phyloP scores from a whole-genome alignment of 2,797 vertebrate genomes.

The Gobio occitaniae region DNA sequence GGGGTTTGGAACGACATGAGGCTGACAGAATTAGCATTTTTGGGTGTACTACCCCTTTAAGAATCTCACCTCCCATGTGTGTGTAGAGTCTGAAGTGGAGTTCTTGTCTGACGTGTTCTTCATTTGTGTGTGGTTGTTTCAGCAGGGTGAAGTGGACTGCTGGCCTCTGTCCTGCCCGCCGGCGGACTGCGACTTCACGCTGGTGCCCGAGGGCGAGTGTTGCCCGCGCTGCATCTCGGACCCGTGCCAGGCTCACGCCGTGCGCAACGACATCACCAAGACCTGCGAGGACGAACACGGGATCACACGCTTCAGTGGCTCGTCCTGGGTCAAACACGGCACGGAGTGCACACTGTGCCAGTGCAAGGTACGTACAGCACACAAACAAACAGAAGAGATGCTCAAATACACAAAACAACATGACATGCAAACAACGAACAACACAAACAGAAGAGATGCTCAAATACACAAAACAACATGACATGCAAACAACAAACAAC shows the following conservation, averaged over 20 bases:
- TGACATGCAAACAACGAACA: neutral
- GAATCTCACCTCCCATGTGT: no score
- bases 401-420: neutral
- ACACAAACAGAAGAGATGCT: neutral
- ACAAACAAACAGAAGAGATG: neutral
- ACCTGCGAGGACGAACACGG: constrained; percentile 93
- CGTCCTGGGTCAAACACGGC: constrained; percentile 97
- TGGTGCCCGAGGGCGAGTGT: constrained; percentile 93
- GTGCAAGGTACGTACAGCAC: constrained; percentile 87
- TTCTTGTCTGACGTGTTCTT: constrained; percentile 57
- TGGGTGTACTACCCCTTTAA: no score
- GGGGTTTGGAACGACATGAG: no score
- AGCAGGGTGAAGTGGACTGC: constrained; percentile 98
- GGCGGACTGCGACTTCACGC: constrained; percentile 92
- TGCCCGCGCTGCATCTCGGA: constrained; percentile 91
- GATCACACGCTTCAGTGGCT: constrained; percentile 92
- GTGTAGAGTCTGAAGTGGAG: neutral
- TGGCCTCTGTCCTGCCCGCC: constrained; percentile 95
- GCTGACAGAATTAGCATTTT: no score
- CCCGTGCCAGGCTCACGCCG: constrained; percentile 92
- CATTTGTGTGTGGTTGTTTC: constrained; percentile 36
- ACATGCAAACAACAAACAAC: no score
- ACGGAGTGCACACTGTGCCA: constrained; percentile 97
- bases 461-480: neutral
- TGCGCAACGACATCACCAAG: constrained; percentile 97